Base-by-base conservation (phyloP, 2,797 vertebrate species). In the Heteromormyrus szaboi region DNA sequence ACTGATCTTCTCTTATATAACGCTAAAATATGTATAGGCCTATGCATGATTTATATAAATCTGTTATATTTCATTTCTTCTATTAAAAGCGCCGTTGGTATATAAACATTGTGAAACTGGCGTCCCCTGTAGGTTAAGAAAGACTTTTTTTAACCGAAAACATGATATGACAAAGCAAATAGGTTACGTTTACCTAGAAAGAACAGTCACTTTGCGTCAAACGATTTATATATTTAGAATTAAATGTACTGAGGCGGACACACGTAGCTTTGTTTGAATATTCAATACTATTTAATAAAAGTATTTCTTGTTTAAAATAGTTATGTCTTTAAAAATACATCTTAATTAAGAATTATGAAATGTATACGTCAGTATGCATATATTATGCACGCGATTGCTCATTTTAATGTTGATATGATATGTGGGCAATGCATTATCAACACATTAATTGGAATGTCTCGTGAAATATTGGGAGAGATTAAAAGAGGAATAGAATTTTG, bases 101-200 rank as follows among this genome's bases (percentile, higher is more conserved):
- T 89, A 54, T 65, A 56, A 93, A 93, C 88, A 89, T 89, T 92
- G 89, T 88, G 88, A 92, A 90, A 92, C 92, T 93, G 94, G 95
- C 95, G 95, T 29, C 95, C 95, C 96, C 96, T 96, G 92, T 94
- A 90, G 95, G 93, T 46, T 19, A 19, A 50, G 11, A 37, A 51
- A 51, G 41, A 83, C 19, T 3, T 83, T 48, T 19, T 79, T 85
- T 51, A 85, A 48, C 48, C 17, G 6, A 81, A 44, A 81, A 46
- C 37, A n/a, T 81, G 8, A 46, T 11, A 81, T 46, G 41, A 81
- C 19, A 46, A 79, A 44, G 29, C 12, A 79, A 46, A n/a, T 46
- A 81, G 76, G 29, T 41, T 81, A 81, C 9, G 19, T 22, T 81
- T n/a, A 81, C 41, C 76, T n/a, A 46, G 41, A 79, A 46, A 19